These are phyloP conservation scores for Caenorhabditis tropicalis DNA, from an alignment of 1,140 invertebrate genomes.

Conservation along the genomic window DNA sequence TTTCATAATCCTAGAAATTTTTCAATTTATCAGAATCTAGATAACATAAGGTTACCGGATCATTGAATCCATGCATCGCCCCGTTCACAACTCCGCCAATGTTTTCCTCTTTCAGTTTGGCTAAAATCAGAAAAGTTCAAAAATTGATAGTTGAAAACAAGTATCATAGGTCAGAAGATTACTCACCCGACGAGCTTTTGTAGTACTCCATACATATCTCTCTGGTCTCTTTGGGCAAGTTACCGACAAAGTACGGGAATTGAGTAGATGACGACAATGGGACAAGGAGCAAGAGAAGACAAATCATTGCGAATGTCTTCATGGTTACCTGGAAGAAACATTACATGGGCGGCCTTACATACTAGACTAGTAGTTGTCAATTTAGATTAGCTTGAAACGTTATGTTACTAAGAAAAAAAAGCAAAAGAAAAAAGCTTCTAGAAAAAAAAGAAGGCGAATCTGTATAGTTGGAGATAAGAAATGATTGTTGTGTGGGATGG, in stretches of 20 bases:
- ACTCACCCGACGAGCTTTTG: constrained; percentile 1
- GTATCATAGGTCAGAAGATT: not conserved
- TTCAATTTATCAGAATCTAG: not conserved
- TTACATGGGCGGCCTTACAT: too few relatives aligned
- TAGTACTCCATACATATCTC: constrained; percentile 18
- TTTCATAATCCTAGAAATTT: not conserved
- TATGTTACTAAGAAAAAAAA: not conserved
- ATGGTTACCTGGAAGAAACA: constrained; percentile 6
- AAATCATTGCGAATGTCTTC: not conserved
- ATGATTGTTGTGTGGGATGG: not conserved
- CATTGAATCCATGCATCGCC: not conserved
- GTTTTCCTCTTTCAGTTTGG: not conserved
- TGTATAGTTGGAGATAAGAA: not conserved
- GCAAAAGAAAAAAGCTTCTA: not conserved
- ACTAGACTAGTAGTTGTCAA: not conserved
- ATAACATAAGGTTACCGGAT: not conserved
- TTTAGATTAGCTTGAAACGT: not conserved
- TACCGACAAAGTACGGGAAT: too few relatives aligned
- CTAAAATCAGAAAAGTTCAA: not conserved
- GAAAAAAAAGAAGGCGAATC: not conserved
- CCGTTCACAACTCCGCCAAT: not conserved
- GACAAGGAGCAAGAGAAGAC: not conserved
- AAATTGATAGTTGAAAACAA: not conserved
- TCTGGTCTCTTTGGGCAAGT: too few relatives aligned
- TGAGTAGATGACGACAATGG: too few relatives aligned